These are phyloP conservation scores for Platyscapa corneri DNA, from an alignment of 1,140 invertebrate species.

Conservation along the genomic window DNA sequence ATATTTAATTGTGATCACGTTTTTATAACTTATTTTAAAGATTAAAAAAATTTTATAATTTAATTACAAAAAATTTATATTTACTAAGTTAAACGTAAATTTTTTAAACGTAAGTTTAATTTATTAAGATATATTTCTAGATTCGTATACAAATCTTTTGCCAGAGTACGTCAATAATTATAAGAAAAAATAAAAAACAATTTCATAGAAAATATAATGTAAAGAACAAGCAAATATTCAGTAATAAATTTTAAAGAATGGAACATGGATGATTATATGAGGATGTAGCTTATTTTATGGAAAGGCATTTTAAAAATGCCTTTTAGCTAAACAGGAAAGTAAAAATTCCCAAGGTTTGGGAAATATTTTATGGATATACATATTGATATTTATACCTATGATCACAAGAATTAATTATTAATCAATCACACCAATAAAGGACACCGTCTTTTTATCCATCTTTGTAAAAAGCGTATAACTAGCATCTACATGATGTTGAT, in stretches of 20 bases:
- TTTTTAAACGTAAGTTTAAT: too few relatives aligned
- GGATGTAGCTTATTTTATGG: background rate
- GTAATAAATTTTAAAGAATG: background rate
- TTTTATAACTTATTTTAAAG: too few relatives aligned
- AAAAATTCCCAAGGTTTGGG: background rate
- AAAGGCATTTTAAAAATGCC: too few relatives aligned
- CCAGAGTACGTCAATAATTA: too few relatives aligned
- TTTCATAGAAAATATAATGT: background rate
- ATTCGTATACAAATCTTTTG: too few relatives aligned
- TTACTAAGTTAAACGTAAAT: too few relatives aligned
- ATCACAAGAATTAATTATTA: constrained; percentile 29
- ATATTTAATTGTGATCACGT: too few relatives aligned
- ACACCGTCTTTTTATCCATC: background rate
- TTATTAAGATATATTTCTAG: too few relatives aligned
- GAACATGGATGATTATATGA: background rate
- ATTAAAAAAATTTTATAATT: too few relatives aligned
- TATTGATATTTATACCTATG: background rate
- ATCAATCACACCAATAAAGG: background rate
- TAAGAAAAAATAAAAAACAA: too few relatives aligned
- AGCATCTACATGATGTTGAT: background rate
- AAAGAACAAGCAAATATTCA: background rate
- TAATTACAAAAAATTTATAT: too few relatives aligned
- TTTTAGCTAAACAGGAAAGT: background rate
- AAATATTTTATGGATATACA: background rate
- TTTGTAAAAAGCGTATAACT: background rate